Base-by-base conservation (phyloP, 2,113 vertebrate genomes). In the Reinhardtius hippoglossoides region DNA sequence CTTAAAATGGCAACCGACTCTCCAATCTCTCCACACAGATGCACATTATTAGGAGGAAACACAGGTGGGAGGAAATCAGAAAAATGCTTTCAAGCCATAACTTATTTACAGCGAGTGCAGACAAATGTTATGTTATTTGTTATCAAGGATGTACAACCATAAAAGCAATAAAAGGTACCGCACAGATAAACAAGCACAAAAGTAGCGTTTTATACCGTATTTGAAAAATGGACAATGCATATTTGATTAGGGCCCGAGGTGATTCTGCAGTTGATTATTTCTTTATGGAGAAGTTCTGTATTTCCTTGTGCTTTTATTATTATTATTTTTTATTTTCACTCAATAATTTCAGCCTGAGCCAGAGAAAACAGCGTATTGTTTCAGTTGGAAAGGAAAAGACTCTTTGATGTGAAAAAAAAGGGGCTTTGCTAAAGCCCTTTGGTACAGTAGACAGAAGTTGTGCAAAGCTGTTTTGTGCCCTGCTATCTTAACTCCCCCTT, bases 1-100 rank as follows among this genome's bases (percentile, higher is more conserved):
- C 82, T 89, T 86, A 77, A 87, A 85, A 83, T 70, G 70, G 78
- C 78, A 84, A 83, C 75, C 70, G 59, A 88, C 81, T 86, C 65
- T 81, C 72, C 74, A 67, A 73, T 75, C 60, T 56, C 42, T 71
- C 31, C 58, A 65, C 67, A 71, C 67, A 85, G 69, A 89, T 68
- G 61, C 69, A 65, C 24, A 56, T 83, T 84, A 83, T 92, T 84
- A 91, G 74, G 85, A 75, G 24, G 82, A 82, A 23, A 88, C 66
- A 60, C 67, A 82, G 55, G 58, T 82, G 68, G 65, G 78, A 63
- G 74, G 62, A 89, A 81, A 89, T 89, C 78, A 18, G 82, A 66
- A 71, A 61, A 75, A 85, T 20, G 3, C 20, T 52, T 78, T 57
- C 6, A 75, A 75, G 70, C 68, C 55, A 50, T 60, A 60, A 73